A percentile compares a stretch with the other conserved stretches of the same genome.
Evolutionary conservation across 1,140 invertebrate species (phyloP).

Genomic region (Apis laboriosa): DNA sequence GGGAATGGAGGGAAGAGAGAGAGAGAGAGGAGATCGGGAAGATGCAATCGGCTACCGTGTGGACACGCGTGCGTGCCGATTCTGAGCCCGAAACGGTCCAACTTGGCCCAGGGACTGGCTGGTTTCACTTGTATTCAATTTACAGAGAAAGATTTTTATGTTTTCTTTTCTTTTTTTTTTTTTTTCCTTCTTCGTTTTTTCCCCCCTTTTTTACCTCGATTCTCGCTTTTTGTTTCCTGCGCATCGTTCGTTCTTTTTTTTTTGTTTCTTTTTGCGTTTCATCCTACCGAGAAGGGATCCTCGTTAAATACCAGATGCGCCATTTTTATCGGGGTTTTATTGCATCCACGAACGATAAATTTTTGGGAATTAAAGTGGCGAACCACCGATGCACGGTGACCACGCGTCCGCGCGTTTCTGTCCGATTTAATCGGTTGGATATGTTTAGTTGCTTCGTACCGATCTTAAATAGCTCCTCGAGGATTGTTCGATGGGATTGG

Average conservation of each 20-base stretch:
- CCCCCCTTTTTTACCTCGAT: background rate
- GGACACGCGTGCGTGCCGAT: constrained; percentile 57
- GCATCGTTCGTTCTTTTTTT: background rate
- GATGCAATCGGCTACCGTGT: constrained; percentile 61
- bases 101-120: constrained; percentile 10
- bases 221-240: background rate
- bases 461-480: background rate
- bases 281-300: background rate
- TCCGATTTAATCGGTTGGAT: background rate
- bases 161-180: background rate
- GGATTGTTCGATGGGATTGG: background rate
- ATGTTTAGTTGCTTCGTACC: no score
- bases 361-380: constrained; percentile 19
- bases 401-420: constrained; percentile 7
- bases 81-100: constrained; percentile 22
- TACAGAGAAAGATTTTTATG: background rate
- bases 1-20: no score
- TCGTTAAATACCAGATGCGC: constrained; percentile 34
- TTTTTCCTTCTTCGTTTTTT: background rate
- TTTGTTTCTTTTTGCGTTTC: background rate
- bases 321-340: constrained; percentile 26
- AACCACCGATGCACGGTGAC: background rate
- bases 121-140: constrained; percentile 53
- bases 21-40: constrained; percentile 28
- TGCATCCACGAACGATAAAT: constrained; percentile 1